Conservation (phyloP, 2,113 vertebrate species). For the Phalacrocorax pelagicus region DNA sequence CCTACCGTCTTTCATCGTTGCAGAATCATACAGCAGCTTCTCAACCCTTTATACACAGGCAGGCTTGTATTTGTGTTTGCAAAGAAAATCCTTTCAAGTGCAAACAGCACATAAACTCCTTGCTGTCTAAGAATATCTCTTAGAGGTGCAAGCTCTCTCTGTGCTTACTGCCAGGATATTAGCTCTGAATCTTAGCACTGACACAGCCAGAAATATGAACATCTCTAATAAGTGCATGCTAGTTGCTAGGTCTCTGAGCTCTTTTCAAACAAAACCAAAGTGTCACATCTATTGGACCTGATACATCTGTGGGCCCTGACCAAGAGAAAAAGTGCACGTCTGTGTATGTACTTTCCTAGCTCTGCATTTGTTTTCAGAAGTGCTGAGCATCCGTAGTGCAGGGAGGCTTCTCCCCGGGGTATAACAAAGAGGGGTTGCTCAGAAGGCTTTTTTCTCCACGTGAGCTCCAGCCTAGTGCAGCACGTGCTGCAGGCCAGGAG, state of each 20-base stretch:
- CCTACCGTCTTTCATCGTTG: not conserved
- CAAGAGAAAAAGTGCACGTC: not conserved
- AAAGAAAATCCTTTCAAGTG: not conserved
- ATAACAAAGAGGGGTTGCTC: not conserved
- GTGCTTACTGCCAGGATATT: not conserved
- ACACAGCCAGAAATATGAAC: not conserved
- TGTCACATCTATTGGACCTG: not conserved
- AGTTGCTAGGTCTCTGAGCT: not conserved
- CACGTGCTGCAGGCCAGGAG: not conserved
- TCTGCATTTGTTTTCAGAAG: not conserved
- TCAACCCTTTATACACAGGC: not conserved
- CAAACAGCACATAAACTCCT: not conserved
- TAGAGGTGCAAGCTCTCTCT: not conserved
- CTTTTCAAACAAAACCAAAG: not conserved
- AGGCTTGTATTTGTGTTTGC: not conserved
- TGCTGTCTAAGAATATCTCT: not conserved
- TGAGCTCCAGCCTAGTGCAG: fast-evolving
- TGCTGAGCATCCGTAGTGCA: not conserved
- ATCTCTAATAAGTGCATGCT: not conserved
- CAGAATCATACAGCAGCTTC: not conserved
- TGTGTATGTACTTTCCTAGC: not conserved
- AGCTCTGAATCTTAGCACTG: not conserved
- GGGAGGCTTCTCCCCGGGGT: not conserved
- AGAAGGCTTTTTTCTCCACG: not conserved
- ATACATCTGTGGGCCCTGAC: not conserved